Percentiles rank a stretch among this genome's conserved stretches.
These are phyloP conservation scores for Sus scrofa DNA, from an alignment of 2,113 vertebrate genomes.

Conservation along the genomic window T2T-Sscrofa CM000814.6:68392501-68393000, in stretches of 20 bases:
- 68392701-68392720: not conserved
- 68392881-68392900: not conserved
- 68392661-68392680: not conserved
- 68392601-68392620: not conserved
- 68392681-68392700: not conserved
- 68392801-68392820: not conserved
- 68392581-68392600: not conserved
- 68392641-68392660: not conserved
- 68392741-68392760: not conserved
- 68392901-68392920: not conserved
- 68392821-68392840: not conserved
- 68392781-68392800: too few species aligned
- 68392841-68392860: not conserved
- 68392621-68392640: not conserved
- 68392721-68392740: not conserved
- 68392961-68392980: not conserved
- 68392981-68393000: not conserved
- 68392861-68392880: not conserved
- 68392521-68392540: not conserved
- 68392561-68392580: not conserved
- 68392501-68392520: not conserved
- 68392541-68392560: not conserved
- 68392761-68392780: not conserved
- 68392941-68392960: not conserved
- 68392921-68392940: not conserved